Evolutionary conservation across 2,113 vertebrate species (phyloP).

Genomic region (Trichomycterus rosablanca): DNA sequence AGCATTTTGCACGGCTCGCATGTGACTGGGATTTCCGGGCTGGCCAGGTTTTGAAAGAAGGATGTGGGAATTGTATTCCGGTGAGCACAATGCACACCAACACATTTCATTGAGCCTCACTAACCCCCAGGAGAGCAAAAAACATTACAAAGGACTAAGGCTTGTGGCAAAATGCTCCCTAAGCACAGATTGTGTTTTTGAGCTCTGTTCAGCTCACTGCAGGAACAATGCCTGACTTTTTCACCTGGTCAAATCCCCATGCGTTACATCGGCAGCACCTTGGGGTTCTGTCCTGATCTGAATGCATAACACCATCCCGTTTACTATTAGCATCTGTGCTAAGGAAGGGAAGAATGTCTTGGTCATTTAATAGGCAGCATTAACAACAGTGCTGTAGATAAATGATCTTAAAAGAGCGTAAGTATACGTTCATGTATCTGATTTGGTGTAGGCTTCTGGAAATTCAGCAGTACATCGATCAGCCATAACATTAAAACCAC

Average conservation of each 20-base stretch:
- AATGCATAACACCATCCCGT: slow-evolving; percentile 23
- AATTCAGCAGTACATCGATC: too few relatives aligned
- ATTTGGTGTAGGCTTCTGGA: too few relatives aligned
- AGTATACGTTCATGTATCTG: too few relatives aligned
- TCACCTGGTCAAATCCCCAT: slow-evolving; percentile 63
- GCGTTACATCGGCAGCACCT: slow-evolving; percentile 50
- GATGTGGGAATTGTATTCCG: slow-evolving; percentile 40
- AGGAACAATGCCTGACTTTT: slow-evolving; percentile 65
- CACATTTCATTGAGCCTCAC: slow-evolving; percentile 60
- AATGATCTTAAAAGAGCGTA: too few relatives aligned
- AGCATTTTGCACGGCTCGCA: slow-evolving; percentile 29
- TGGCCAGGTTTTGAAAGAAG: slow-evolving; percentile 31
- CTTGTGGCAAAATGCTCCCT: slow-evolving; percentile 59
- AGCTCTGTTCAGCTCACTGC: slow-evolving; percentile 57
- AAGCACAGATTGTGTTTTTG: slow-evolving; percentile 48
- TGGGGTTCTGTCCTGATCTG: slow-evolving; percentile 43
- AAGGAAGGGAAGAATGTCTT: neutral
- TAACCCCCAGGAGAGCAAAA: slow-evolving; percentile 61
- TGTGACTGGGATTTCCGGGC: slow-evolving; percentile 35
- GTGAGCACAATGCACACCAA: slow-evolving; percentile 48
- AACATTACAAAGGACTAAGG: slow-evolving; percentile 62
- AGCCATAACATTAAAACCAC: too few relatives aligned
- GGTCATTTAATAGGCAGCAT: neutral
- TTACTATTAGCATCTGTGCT: neutral
- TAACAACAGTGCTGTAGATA: neutral